phyloP scores from a whole-genome alignment of 53 echinoderm and acorn worm genomes.

The Paracentrotus lividus region DNA sequence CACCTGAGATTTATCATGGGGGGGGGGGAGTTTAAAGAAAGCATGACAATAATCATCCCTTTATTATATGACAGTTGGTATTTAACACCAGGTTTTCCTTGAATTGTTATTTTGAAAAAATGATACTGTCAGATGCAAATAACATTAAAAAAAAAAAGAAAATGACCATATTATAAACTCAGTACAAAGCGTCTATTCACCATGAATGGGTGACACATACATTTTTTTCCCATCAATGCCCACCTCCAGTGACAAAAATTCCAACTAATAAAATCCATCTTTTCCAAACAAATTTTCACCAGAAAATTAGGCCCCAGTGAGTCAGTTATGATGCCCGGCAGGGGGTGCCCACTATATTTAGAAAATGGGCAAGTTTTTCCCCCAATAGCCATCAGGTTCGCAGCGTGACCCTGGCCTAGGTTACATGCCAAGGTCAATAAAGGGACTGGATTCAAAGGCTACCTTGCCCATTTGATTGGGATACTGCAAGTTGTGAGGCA shows the following conservation, averaged over 20 bases:
- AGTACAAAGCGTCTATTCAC: neutral
- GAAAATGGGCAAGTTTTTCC: neutral
- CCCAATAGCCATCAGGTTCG: slow-evolving; percentile 13
- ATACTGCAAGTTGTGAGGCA: neutral
- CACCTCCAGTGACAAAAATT: slow-evolving; percentile 20
- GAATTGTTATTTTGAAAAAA: too few relatives aligned
- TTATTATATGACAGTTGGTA: too few relatives aligned
- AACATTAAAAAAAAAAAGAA: neutral
- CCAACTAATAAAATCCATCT: slow-evolving; percentile 15
- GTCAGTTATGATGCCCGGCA: neutral
- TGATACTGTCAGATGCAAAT: too few relatives aligned
- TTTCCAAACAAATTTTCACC: neutral
- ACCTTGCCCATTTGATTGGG: neutral
- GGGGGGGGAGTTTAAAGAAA: too few relatives aligned
- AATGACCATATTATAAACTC: neutral
- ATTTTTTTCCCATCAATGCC: neutral
- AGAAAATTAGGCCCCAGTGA: slow-evolving; percentile 35
- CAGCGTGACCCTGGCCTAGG: slow-evolving; percentile 29
- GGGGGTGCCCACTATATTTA: slow-evolving; percentile 28
- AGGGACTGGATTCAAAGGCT: slow-evolving; percentile 23
- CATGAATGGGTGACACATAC: neutral
- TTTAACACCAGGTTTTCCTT: too few relatives aligned
- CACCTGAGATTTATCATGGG: too few relatives aligned
- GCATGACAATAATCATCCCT: too few relatives aligned
- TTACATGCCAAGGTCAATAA: slow-evolving; percentile 29